Conservation (phyloP, 2,797 vertebrate species). For the Alexandromys oeconomus region DNA sequence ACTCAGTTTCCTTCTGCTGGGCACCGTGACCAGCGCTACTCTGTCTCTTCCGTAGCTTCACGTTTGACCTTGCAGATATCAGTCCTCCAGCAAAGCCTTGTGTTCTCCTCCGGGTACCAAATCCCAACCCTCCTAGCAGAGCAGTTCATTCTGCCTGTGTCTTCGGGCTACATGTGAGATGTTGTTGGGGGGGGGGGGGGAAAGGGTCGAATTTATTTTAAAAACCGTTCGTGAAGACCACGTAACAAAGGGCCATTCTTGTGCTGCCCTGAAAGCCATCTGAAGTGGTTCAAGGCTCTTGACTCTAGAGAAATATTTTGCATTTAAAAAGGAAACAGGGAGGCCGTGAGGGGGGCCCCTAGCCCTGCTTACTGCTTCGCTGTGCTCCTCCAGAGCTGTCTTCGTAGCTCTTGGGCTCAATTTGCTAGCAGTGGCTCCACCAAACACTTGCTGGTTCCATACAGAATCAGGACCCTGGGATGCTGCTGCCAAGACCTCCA, state of each 20-base stretch:
- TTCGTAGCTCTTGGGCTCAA: not conserved
- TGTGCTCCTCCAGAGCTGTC: too few relatives aligned
- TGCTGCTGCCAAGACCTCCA: fast-evolving
- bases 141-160: not conserved
- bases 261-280: not conserved
- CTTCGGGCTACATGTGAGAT: not conserved
- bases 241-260: not conserved
- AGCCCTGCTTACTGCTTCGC: fast-evolving
- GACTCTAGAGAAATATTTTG: not conserved
- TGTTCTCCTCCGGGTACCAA: not conserved
- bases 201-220: not conserved
- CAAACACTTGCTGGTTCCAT: too few relatives aligned
- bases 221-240: not conserved
- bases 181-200: not conserved
- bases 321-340: not conserved
- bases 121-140: not conserved
- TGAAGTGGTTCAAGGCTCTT: not conserved
- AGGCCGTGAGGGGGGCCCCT: not conserved
- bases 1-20: fast-evolving
- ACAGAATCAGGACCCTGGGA: too few relatives aligned
- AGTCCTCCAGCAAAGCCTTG: not conserved
- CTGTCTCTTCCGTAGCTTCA: not conserved
- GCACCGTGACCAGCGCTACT: fast-evolving
- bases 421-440: fast-evolving
- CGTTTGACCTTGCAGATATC: not conserved